Conservation (phyloP, 2,888 invertebrate species). For the Oscheius sp. region DNA sequence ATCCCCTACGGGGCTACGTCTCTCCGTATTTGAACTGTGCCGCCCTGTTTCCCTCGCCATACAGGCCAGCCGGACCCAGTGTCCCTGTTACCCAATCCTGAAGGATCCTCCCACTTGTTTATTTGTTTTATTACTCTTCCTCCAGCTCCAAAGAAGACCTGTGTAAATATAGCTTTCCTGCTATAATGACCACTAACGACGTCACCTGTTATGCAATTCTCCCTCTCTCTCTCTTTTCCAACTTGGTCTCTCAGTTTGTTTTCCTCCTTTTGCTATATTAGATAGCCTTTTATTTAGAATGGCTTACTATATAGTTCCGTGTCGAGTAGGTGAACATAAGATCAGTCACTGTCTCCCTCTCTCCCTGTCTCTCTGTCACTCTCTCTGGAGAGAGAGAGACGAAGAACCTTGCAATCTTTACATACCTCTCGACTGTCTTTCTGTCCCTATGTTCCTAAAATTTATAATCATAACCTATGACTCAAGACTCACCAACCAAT, state of each 20-base stretch:
- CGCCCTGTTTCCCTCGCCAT: constrained; percentile 36
- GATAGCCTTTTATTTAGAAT: not conserved
- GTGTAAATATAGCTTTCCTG: not conserved
- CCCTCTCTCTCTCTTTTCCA: constrained; percentile 1
- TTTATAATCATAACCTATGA: too few species aligned
- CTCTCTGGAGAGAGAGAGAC: too few species aligned
- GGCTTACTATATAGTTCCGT: not conserved
- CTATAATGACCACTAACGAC: not conserved
- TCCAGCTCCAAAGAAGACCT: not conserved
- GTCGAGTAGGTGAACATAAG: too few species aligned
- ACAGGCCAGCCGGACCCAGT: constrained; percentile 1
- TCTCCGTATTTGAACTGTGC: constrained; percentile 34
- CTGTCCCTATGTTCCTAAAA: too few species aligned
- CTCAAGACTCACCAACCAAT: not conserved
- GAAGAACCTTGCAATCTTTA: too few species aligned
- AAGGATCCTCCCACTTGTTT: not conserved
- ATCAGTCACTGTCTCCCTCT: too few species aligned
- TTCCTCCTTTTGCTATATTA: not conserved
- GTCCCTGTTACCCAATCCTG: not conserved
- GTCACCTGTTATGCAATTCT: not conserved
- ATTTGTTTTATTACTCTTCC: too few species aligned
- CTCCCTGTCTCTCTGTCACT: too few species aligned
- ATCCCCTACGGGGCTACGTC: constrained; percentile 3
- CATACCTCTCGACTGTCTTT: too few species aligned
- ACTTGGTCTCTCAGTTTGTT: not conserved